Conservation (phyloP, 2,113 vertebrate species). For the Hemibagrus wyckioides region DNA sequence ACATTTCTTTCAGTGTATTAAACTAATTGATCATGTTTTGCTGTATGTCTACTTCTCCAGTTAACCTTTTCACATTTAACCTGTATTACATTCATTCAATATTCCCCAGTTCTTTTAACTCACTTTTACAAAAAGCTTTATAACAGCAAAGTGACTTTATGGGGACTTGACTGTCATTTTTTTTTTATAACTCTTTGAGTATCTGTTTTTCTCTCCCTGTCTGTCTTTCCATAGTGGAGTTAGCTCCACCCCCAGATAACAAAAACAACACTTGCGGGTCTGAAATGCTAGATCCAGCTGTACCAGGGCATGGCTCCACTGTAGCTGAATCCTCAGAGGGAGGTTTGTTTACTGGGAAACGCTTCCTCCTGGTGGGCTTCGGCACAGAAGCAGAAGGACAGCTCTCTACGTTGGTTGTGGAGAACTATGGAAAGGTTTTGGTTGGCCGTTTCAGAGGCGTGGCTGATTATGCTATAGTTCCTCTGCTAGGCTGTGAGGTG, state of each 20-base stretch:
- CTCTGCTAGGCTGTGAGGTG: constrained; percentile 85
- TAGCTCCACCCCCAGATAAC: constrained; percentile 50
- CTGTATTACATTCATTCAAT: no score
- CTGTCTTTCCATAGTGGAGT: constrained; percentile 60
- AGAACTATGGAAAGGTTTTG: constrained; percentile 82
- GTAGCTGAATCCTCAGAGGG: constrained; percentile 68
- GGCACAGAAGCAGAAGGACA: constrained; percentile 77
- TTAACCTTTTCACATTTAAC: no score
- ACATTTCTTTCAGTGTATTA: no score
- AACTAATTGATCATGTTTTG: no score
- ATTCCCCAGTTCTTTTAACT: no score
- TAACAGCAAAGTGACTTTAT: not conserved
- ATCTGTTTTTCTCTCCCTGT: not conserved
- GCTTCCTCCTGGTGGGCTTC: constrained; percentile 88
- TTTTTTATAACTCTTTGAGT: not conserved
- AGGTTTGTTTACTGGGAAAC: constrained; percentile 81
- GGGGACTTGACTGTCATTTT: no score
- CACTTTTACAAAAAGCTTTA: not conserved
- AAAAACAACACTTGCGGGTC: constrained; percentile 51
- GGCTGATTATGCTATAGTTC: constrained; percentile 91
- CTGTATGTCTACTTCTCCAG: no score
- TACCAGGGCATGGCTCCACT: constrained; percentile 63
- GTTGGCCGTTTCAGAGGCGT: constrained; percentile 73
- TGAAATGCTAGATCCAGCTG: constrained; percentile 48
- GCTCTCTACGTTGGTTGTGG: constrained; percentile 77